Conservation (phyloP, 2,888 invertebrate species). For the Acleris holmiana region DNA sequence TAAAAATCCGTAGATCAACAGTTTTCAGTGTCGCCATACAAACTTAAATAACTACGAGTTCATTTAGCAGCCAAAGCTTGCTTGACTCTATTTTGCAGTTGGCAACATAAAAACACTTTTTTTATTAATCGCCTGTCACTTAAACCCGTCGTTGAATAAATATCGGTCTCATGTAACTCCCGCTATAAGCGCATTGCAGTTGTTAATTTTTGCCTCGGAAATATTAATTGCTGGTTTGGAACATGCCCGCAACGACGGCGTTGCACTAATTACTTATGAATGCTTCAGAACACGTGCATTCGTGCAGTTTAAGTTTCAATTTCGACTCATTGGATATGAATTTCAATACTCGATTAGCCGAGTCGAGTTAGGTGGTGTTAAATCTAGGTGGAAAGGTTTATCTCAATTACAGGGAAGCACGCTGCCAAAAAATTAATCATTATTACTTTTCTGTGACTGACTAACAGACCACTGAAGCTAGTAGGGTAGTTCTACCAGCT, state of each 20-base stretch:
- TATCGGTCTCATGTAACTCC: constrained; percentile 34
- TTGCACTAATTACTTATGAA: constrained; percentile 29
- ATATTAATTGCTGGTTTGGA: constrained; percentile 20
- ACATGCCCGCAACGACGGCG: constrained; percentile 15
- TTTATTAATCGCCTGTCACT: neutral
- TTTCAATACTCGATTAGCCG: neutral
- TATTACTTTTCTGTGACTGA: too few relatives aligned
- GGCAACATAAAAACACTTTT: too few relatives aligned
- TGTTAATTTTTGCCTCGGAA: constrained; percentile 40
- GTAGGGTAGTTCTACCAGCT: too few relatives aligned
- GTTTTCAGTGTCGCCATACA: too few relatives aligned
- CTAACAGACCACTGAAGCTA: too few relatives aligned
- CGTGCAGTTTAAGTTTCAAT: constrained; percentile 6
- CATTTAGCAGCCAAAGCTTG: too few relatives aligned
- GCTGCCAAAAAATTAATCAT: too few relatives aligned
- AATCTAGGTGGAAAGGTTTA: neutral
- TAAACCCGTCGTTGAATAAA: neutral
- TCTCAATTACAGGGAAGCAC: too few relatives aligned
- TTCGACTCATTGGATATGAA: constrained; percentile 1
- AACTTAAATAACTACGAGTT: too few relatives aligned
- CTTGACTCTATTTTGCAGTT: too few relatives aligned
- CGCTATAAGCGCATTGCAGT: constrained; percentile 53
- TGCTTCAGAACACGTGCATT: constrained; percentile 12
- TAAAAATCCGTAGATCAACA: too few relatives aligned
- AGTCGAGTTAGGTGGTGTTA: neutral